phyloP scores from a whole-genome alignment of 2,113 vertebrate genomes.

The Archilochus colubris region DNA sequence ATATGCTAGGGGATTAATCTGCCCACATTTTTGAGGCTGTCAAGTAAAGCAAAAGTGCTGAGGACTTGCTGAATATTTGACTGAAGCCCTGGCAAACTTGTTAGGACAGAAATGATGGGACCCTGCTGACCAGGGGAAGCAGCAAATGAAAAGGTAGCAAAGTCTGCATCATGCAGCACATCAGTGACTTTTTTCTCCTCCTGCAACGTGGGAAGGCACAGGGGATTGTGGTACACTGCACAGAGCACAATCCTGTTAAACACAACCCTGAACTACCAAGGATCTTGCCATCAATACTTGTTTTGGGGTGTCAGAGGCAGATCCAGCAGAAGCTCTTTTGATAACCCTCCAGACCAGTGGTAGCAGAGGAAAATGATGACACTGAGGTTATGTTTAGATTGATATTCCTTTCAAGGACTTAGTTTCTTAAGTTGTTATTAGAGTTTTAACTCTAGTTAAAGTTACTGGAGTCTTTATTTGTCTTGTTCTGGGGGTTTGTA shows the following conservation, averaged over 20 bases:
- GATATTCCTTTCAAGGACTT: neutral
- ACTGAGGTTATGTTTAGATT: neutral
- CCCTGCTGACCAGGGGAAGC: neutral
- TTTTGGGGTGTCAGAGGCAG: neutral
- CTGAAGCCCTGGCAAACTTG: neutral
- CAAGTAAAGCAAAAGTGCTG: neutral
- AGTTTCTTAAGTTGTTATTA: neutral
- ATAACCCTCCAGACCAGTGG: neutral
- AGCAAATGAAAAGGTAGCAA: neutral
- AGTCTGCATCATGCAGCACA: neutral
- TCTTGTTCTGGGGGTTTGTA: neutral
- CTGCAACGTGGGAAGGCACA: too few species aligned
- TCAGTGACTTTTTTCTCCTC: neutral
- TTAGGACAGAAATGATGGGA: neutral
- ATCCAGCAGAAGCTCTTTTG: neutral
- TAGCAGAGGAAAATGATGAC: neutral
- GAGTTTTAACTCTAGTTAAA: neutral
- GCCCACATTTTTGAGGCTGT: neutral
- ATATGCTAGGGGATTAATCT: neutral
- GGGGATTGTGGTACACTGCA: neutral
- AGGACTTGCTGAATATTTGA: neutral
- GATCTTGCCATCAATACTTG: fast-evolving
- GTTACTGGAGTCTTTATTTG: neutral
- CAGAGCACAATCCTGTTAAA: neutral
- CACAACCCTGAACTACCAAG: neutral